A percentile compares a stretch with the other conserved stretches of the same genome.
These are phyloP conservation scores for Xanthorhoe spadicearia DNA, from an alignment of 2,888 invertebrate species.

Conservation along the genomic window DNA sequence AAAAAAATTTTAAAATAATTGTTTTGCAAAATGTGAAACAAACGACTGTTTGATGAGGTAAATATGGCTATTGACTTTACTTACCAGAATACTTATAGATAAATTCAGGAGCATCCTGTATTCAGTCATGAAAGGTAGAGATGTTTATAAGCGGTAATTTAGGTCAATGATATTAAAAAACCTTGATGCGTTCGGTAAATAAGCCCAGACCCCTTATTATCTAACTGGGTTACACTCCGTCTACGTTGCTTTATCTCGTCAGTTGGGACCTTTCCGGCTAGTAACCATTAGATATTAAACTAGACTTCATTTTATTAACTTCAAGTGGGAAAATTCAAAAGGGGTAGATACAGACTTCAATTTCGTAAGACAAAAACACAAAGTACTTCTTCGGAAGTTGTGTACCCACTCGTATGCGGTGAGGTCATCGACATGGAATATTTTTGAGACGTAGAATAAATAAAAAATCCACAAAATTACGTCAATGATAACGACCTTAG, in stretches of 20 bases:
- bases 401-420: too few relatives aligned
- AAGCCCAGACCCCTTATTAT: constrained; percentile 65
- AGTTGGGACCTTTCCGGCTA: constrained; percentile 44
- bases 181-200: constrained; percentile 67
- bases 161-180: constrained; percentile 72
- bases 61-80: too few relatives aligned
- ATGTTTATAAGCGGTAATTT: constrained; percentile 32
- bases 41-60: too few relatives aligned
- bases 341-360: too few relatives aligned
- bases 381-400: too few relatives aligned
- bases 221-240: constrained; percentile 70
- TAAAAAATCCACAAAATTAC: constrained; percentile 25
- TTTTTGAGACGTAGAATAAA: constrained; percentile 27
- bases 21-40: too few relatives aligned
- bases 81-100: neutral
- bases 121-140: constrained; percentile 4
- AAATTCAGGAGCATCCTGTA: neutral
- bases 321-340: too few relatives aligned
- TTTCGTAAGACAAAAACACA: too few relatives aligned
- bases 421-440: neutral
- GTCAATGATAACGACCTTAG: constrained; percentile 24
- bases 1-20: too few relatives aligned
- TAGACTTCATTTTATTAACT: too few relatives aligned
- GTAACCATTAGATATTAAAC: constrained; percentile 34
- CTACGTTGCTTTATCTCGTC: constrained; percentile 25